These are phyloP conservation scores for Oreochromis spilurus DNA, from an alignment of 2,113 vertebrate species.

Conservation along the genomic window DNA sequence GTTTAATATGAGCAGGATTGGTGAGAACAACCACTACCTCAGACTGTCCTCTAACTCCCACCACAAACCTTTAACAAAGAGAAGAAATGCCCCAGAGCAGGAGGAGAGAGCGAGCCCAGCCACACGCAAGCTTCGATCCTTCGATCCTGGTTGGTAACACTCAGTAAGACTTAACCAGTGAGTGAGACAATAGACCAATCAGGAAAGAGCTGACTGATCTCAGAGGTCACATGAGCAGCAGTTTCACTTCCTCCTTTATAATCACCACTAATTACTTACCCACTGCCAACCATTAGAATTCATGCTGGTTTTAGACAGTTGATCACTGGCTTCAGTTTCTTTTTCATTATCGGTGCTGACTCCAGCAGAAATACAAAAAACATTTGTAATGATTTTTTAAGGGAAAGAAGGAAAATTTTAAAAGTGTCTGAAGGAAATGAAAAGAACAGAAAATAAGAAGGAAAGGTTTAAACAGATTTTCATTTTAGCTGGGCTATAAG, in stretches of 20 bases:
- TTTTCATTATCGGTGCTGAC: not conserved
- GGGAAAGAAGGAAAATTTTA: not conserved
- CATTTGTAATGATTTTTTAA: not conserved
- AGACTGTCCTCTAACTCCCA: not conserved
- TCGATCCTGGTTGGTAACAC: not conserved
- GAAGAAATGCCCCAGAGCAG: not conserved
- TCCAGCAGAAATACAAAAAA: not conserved
- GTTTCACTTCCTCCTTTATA: not conserved
- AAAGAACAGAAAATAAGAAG: not conserved
- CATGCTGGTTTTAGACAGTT: not conserved
- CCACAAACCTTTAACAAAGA: not conserved
- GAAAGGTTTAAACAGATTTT: no score
- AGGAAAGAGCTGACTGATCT: not conserved
- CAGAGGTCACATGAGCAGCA: not conserved
- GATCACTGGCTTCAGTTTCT: not conserved
- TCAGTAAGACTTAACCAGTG: not conserved
- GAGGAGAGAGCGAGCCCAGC: not conserved
- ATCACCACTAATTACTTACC: not conserved
- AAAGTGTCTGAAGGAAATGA: not conserved
- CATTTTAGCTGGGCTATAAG: no score
- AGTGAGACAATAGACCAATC: not conserved
- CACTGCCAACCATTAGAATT: not conserved
- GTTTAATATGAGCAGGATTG: not conserved
- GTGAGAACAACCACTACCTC: not conserved
- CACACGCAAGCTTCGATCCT: not conserved